Evolutionary conservation across 2,888 invertebrate species (phyloP).

Genomic region (Machimus atricapillus): DNA sequence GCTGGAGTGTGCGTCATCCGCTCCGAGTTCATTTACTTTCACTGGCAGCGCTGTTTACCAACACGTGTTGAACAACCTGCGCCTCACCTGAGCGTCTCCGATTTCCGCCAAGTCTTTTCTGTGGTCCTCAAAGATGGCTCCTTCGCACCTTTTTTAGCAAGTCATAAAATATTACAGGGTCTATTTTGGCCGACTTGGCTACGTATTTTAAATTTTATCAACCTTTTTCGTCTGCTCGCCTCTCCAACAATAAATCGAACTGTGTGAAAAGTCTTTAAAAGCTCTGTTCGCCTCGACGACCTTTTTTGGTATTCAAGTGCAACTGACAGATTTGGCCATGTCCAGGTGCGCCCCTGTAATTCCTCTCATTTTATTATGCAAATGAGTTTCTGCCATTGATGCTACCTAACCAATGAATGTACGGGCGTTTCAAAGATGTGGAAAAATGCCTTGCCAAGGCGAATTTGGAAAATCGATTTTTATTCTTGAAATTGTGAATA

Average conservation of each 20-base stretch:
- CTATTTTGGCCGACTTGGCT: neutral
- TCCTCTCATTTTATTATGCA: neutral
- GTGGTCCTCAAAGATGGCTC: neutral
- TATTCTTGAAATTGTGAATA: neutral
- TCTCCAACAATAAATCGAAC: neutral
- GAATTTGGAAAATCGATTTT: neutral
- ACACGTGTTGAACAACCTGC: neutral
- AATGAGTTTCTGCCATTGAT: neutral
- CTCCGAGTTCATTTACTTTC: neutral
- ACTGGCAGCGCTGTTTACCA: neutral
- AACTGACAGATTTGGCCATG: neutral
- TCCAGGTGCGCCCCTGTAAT: neutral
- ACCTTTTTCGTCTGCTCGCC: neutral
- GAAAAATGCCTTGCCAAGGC: neutral
- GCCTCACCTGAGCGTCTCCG: neutral
- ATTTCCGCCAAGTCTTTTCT: neutral
- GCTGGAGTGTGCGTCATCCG: neutral
- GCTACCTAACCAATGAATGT: neutral
- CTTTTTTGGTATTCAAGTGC: neutral
- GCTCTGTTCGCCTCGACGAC: neutral
- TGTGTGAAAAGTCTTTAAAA: neutral
- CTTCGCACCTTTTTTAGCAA: neutral
- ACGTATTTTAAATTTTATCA: neutral
- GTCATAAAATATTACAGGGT: neutral
- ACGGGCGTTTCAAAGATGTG: neutral